These are phyloP conservation scores for Myrmecobius fasciatus DNA, from an alignment of 2,113 vertebrate genomes.

Conservation along the genomic window DNA sequence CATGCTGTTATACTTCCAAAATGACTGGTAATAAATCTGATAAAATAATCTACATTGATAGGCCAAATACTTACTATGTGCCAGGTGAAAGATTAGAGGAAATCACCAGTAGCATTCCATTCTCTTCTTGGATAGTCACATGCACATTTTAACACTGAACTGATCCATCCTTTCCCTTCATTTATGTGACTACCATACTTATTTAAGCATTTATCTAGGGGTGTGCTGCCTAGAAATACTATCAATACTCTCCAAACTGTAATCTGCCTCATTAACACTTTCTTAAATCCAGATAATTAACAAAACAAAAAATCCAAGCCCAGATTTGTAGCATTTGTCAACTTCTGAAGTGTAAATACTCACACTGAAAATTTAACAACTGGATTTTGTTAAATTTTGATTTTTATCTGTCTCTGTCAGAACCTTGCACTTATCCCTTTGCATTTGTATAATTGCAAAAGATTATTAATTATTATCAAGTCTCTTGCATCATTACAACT, in stretches of 20 bases:
- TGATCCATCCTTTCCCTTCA: neutral
- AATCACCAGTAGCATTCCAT: neutral
- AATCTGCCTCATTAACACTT: neutral
- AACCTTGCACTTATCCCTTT: neutral
- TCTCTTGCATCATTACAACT: neutral
- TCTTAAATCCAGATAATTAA: neutral
- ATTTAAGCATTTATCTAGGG: neutral
- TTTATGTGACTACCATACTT: neutral
- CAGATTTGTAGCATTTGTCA: neutral
- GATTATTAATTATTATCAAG: neutral
- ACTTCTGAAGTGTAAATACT: neutral
- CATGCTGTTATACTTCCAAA: neutral
- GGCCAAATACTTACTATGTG: neutral
- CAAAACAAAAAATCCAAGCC: neutral
- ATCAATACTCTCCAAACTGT: neutral
- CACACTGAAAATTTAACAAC: neutral
- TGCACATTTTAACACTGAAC: neutral
- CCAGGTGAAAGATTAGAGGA: neutral
- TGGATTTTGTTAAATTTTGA: neutral
- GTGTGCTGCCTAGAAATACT: neutral
- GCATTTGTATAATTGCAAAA: neutral
- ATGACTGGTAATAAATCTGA: conserved; percentile 3
- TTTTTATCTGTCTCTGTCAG: neutral
- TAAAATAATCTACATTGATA: neutral
- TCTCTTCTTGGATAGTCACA: neutral